phyloP scores from a whole-genome alignment of 2,888 invertebrate genomes.

The Bellardia pandia region DNA sequence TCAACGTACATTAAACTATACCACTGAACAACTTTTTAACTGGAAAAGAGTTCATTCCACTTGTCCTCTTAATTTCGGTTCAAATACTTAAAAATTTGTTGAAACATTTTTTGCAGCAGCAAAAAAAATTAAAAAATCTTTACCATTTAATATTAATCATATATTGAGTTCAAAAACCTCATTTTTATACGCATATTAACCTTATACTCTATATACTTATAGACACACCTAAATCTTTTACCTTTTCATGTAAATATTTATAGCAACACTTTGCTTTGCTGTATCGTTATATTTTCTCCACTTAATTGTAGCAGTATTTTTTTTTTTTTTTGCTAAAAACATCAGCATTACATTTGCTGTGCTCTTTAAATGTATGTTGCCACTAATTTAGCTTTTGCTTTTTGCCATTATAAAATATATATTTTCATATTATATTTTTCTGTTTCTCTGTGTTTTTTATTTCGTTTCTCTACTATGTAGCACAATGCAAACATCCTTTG shows the following conservation, averaged over 20 bases:
- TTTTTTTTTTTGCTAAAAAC: conserved; percentile 12
- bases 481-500: conserved; percentile 87
- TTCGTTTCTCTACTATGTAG: conserved; percentile 44
- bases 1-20: conserved; percentile 19
- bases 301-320: conserved; percentile 57
- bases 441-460: neutral
- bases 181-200: conserved; percentile 52
- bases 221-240: neutral
- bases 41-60: conserved; percentile 43
- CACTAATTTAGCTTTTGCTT: conserved; percentile 58
- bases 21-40: neutral
- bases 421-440: conserved; percentile 47
- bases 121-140: conserved; percentile 1
- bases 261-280: conserved; percentile 1
- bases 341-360: neutral
- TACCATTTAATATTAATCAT: conserved; percentile 42
- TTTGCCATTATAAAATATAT: conserved; percentile 44
- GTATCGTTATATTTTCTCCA: conserved; percentile 25
- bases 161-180: conserved; percentile 61
- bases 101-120: neutral
- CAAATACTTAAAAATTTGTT: conserved; percentile 29
- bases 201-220: neutral
- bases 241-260: neutral
- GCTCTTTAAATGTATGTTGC: conserved; percentile 31
- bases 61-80: conserved; percentile 45